Evolutionary conservation across 2,888 invertebrate genomes (phyloP).

Genomic region (Ophion slaviceki): DNA sequence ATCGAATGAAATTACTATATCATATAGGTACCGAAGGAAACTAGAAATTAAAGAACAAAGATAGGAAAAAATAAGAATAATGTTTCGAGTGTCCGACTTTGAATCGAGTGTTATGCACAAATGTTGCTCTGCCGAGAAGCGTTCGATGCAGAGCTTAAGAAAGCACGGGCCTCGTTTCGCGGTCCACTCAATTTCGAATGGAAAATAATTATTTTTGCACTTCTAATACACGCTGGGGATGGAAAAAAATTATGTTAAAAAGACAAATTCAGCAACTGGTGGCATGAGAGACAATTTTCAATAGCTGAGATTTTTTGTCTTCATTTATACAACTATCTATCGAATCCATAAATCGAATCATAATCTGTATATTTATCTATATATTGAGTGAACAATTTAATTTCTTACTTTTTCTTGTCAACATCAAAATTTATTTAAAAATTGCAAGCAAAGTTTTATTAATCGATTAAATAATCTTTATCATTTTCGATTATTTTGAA

Average conservation of each 20-base stretch:
- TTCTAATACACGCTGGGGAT: not conserved
- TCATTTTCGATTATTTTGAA: too few species aligned
- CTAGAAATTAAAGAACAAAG: constrained; percentile 1
- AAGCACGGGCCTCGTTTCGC: not conserved
- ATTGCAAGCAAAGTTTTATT: too few species aligned
- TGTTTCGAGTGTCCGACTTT: not conserved
- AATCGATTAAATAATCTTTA: too few species aligned
- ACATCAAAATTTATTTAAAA: too few species aligned
- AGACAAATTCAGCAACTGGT: too few species aligned
- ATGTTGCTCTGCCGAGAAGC: not conserved
- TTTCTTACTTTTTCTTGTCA: too few species aligned
- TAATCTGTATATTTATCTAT: too few species aligned
- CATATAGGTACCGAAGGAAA: not conserved
- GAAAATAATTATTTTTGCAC: not conserved
- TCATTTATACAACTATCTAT: too few species aligned
- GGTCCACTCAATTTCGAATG: not conserved
- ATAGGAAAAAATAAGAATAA: not conserved
- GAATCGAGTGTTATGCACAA: not conserved
- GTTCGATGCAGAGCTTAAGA: not conserved
- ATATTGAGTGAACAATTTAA: too few species aligned
- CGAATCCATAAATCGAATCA: too few species aligned
- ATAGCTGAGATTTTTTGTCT: too few species aligned
- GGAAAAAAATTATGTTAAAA: not conserved
- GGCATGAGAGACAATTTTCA: too few species aligned
- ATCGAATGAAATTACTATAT: constrained; percentile 16